Base-by-base conservation (phyloP, 1,140 invertebrate species). In the Drosophila arawakana region DNA sequence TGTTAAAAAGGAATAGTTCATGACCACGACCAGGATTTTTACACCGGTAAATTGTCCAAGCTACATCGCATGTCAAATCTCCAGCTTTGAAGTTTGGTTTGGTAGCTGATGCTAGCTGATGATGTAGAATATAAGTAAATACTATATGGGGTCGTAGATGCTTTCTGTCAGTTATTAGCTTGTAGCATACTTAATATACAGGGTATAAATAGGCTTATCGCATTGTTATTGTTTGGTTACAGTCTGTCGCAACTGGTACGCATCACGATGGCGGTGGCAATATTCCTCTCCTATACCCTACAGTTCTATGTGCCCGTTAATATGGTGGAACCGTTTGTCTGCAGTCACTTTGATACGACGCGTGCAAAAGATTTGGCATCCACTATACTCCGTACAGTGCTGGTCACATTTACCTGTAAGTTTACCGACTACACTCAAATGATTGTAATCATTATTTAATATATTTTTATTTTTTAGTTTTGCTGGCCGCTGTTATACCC, bases 251-350 rank as follows among this genome's bases (percentile, higher is more conserved):
- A 97, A 91, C 94, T 95, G 72, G 97, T 98, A 6, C 94, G 96
- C 54, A 91, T 97, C 10, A 95, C 96, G 83, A 98, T 98, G 96
- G 96, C 96, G 0, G 80, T 97, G 1, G 95, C 97, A 1, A 97
- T 98, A 75, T 97, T 97, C 82, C 93, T 98, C 8, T 97, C 96
- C 0, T 98, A 98, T 91, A 95, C 96, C 25, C 94, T 99, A 13
- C 97, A 98, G 93, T 96, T 98, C 75, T 99, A 98, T 93, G 97
- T 99, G 30, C 97, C 98, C 4, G 95, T 98, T 90, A 96, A 96
- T 74, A 97, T 98, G 67, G 95, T 98, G 21, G 98, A 97, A 95
- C 97, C 97, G 1, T 93, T 92, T 60, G 92, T 97, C 11, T 94
- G 94, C 85, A 92, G 93, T 15, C 93, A 94, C 75, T 94, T 96